These are phyloP conservation scores for Oreonectes daqikongensis DNA, from an alignment of 2,797 vertebrate genomes.

Conservation along the genomic window DNA sequence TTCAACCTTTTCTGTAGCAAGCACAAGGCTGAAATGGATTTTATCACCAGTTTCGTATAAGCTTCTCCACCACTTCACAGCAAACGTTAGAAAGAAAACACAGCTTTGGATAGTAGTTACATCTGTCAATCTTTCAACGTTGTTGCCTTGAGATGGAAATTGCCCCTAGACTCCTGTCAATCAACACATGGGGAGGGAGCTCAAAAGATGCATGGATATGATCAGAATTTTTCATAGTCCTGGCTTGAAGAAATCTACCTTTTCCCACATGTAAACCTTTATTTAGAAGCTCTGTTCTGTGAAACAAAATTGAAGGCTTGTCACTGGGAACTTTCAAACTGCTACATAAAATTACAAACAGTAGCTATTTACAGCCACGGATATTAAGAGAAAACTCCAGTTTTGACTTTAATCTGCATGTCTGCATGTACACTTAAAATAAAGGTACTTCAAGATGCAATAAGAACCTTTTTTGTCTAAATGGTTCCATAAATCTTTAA, in stretches of 20 bases:
- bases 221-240: slow-evolving; percentile 12
- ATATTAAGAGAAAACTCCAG: no score
- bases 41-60: neutral
- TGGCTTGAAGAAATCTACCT: slow-evolving; percentile 22
- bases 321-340: neutral
- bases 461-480: no score
- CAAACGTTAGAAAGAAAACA: slow-evolving; percentile 31
- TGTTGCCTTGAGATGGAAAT: slow-evolving; percentile 37
- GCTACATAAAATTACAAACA: no score
- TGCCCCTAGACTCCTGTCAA: slow-evolving; percentile 31
- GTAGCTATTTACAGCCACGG: no score
- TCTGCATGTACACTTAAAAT: no score
- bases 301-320: slow-evolving; percentile 1
- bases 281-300: slow-evolving; percentile 4
- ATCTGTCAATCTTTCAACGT: slow-evolving; percentile 37
- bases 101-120: slow-evolving; percentile 32
- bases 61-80: slow-evolving; percentile 12
- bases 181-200: slow-evolving; percentile 20
- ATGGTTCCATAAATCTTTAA: no score
- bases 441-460: no score
- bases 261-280: slow-evolving; percentile 4
- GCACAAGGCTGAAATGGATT: slow-evolving; percentile 1
- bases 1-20: neutral
- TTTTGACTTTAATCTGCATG: no score
- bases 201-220: slow-evolving; percentile 8